Conservation (phyloP, 2,113 vertebrate species). For the Nibea albiflora region DNA sequence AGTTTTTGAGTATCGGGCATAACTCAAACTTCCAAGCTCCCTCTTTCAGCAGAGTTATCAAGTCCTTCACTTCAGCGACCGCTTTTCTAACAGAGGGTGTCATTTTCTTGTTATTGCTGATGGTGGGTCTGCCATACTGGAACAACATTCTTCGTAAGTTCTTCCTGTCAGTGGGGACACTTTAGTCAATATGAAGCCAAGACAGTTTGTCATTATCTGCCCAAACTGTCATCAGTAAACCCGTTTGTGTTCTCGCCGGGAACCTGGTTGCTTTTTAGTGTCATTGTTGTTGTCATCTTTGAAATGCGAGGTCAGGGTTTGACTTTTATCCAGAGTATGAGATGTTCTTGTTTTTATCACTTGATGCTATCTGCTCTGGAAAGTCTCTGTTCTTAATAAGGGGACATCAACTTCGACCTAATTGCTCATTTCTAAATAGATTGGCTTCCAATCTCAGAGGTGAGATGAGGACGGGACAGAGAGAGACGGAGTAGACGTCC, state of each 20-base stretch:
- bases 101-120: neutral
- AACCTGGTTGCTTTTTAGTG: neutral
- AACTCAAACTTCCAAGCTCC: neutral
- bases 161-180: constrained; percentile 22
- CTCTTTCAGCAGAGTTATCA: neutral
- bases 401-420: neutral
- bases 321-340: neutral
- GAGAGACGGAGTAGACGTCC: neutral
- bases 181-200: constrained; percentile 23
- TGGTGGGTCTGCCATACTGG: neutral
- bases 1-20: neutral
- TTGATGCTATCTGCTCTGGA: neutral
- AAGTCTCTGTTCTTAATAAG: neutral
- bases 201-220: constrained; percentile 59
- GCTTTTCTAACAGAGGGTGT: neutral
- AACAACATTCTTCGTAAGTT: constrained; percentile 4
- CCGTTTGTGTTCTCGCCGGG: constrained; percentile 4
- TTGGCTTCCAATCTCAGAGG: neutral
- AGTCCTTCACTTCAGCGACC: neutral
- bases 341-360: neutral
- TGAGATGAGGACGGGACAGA: neutral
- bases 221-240: constrained; percentile 40
- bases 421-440: neutral
- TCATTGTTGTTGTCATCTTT: constrained; percentile 38
- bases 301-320: constrained; percentile 22